phyloP scores from a whole-genome alignment of 2,797 vertebrate species.

The Cephalopachus bancanus region DNA sequence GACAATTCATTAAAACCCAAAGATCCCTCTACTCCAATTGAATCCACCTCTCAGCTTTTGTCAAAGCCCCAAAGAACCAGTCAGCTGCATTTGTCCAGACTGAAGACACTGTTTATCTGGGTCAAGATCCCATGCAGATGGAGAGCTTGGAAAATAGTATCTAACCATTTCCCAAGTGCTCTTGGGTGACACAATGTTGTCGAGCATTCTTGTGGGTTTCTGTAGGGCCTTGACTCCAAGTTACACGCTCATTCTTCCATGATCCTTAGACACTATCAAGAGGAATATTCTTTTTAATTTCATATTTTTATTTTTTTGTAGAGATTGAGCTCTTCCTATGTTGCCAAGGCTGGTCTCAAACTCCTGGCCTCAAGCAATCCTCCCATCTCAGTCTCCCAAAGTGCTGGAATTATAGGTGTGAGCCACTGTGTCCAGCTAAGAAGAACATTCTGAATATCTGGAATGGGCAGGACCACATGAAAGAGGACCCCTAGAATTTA shows the following conservation, averaged over 20 bases:
- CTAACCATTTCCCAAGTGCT: neutral
- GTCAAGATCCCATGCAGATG: rapidly evolving
- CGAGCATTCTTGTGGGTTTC: neutral
- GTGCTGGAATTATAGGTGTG: too few relatives aligned
- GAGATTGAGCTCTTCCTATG: too few relatives aligned
- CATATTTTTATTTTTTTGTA: too few relatives aligned
- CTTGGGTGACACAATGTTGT: neutral
- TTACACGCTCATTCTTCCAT: neutral
- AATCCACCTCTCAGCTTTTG: rapidly evolving
- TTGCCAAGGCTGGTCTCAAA: too few relatives aligned
- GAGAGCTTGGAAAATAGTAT: neutral
- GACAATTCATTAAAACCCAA: neutral
- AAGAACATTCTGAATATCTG: neutral
- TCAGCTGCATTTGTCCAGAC: rapidly evolving
- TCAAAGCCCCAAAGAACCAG: rapidly evolving
- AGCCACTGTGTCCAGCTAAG: too few relatives aligned
- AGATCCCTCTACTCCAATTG: rapidly evolving
- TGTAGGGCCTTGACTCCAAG: neutral
- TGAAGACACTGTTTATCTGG: neutral
- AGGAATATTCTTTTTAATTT: neutral
- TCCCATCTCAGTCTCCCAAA: too few relatives aligned
- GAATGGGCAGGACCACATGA: neutral
- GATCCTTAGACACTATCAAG: rapidly evolving
- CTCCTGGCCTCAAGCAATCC: too few relatives aligned
- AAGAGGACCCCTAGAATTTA: neutral